Evolutionary conservation across 2,113 vertebrate species (phyloP).

Genomic region (Halichoeres trimaculatus): DNA sequence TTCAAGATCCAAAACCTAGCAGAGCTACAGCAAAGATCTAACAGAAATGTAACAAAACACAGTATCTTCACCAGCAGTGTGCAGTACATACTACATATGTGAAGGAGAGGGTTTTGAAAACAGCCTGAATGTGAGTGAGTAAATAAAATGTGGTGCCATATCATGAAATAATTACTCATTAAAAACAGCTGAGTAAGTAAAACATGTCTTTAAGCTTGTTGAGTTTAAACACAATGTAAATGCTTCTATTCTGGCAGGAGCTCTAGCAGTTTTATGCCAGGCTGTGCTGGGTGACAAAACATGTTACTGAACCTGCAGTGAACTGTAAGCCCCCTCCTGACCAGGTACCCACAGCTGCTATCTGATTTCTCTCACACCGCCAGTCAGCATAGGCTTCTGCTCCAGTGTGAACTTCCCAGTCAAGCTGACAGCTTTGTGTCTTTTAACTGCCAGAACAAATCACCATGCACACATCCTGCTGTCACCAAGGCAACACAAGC

Average conservation of each 20-base stretch:
- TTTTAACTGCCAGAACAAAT: conserved; percentile 64
- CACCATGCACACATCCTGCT: conserved; percentile 54
- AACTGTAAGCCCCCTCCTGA: conserved; percentile 10
- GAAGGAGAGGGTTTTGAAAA: too few species aligned
- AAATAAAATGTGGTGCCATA: too few species aligned
- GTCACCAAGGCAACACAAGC: conserved; percentile 69
- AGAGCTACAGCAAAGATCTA: too few species aligned
- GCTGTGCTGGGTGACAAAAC: conserved; percentile 24
- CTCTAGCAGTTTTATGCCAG: neutral
- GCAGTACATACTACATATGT: too few species aligned
- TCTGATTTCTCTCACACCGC: conserved; percentile 56
- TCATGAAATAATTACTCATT: too few species aligned
- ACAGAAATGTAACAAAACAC: too few species aligned
- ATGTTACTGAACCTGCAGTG: conserved; percentile 29
- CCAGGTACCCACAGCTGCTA: conserved; percentile 32
- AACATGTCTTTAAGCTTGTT: too few species aligned
- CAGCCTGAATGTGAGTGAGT: too few species aligned
- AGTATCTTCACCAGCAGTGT: too few species aligned
- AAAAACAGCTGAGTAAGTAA: too few species aligned
- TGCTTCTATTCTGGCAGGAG: neutral
- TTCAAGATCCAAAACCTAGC: too few species aligned
- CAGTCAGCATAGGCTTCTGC: conserved; percentile 41
- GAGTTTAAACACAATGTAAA: too few species aligned
- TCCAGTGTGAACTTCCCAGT: conserved; percentile 54
- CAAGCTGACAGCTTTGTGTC: conserved; percentile 56